Evolutionary conservation across 2,113 vertebrate genomes (phyloP).

Genomic region (Saccopteryx bilineata): DNA sequence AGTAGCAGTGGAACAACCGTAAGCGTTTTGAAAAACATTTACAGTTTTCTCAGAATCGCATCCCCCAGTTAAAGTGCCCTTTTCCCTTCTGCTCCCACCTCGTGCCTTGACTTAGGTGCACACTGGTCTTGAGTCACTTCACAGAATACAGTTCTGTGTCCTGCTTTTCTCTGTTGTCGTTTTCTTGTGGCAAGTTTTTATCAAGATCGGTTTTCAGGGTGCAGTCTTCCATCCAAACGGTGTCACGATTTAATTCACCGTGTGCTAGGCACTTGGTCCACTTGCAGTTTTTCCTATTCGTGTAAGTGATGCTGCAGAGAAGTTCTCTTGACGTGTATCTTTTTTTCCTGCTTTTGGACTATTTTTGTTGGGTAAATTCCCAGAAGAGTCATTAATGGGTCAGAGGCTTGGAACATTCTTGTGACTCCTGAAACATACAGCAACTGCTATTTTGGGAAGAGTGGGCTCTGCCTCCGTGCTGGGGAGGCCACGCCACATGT

Average conservation of each 20-base stretch:
- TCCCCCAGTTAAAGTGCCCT: not conserved
- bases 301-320: not conserved
- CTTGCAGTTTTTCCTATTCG: not conserved
- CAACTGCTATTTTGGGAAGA: not conserved
- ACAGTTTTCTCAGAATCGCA: not conserved
- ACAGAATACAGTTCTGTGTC: not conserved
- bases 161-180: not conserved
- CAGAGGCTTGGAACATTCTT: conserved; percentile 50
- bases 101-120: no score
- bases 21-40: not conserved
- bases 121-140: accelerated
- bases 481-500: not conserved
- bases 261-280: not conserved
- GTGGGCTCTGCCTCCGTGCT: not conserved
- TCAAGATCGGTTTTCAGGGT: not conserved
- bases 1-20: not conserved
- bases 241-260: not conserved
- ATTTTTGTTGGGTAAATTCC: conserved; percentile 44
- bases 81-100: accelerated
- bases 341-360: not conserved
- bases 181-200: not conserved
- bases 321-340: not conserved
- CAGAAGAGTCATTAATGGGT: conserved; percentile 40
- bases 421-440: conserved; percentile 8
- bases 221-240: not conserved